Percentiles rank a stretch among this genome's conserved stretches.
Evolutionary conservation across 2,888 invertebrate genomes (phyloP).

Genomic region (Phaonia tiefii): DNA sequence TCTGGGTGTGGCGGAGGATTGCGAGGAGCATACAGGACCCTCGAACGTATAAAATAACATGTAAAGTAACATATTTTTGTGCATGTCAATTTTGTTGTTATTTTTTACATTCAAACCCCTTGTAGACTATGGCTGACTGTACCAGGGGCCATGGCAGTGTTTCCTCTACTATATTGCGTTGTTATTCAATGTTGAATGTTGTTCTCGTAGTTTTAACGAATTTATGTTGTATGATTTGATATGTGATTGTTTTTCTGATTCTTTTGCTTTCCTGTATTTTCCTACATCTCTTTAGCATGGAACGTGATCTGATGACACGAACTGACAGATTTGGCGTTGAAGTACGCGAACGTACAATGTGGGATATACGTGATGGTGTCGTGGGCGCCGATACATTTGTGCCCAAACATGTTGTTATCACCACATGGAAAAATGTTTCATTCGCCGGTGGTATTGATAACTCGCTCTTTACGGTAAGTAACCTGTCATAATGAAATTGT

Average conservation of each 20-base stretch:
- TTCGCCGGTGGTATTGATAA: slow-evolving; percentile 93
- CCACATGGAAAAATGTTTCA: slow-evolving; percentile 98
- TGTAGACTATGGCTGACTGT: background rate
- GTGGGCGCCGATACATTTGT: slow-evolving; percentile 94
- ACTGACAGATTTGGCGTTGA: slow-evolving; percentile 92
- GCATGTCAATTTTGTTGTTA: slow-evolving; percentile 30
- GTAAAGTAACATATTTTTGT: slow-evolving; percentile 9
- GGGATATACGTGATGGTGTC: slow-evolving; percentile 94
- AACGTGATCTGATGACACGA: slow-evolving; percentile 86
- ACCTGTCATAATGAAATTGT: slow-evolving; percentile 2
- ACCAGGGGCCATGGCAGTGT: background rate
- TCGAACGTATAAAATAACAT: background rate
- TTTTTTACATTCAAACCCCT: no score
- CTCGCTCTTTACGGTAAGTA: slow-evolving; percentile 85
- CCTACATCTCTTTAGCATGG: slow-evolving; percentile 81
- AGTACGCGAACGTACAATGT: slow-evolving; percentile 90
- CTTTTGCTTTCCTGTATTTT: slow-evolving; percentile 15
- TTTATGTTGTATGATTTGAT: slow-evolving; percentile 23
- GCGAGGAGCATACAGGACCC: background rate
- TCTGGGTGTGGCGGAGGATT: background rate
- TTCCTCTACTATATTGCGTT: no score
- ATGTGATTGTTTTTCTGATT: background rate
- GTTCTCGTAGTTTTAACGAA: background rate
- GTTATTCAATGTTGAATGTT: slow-evolving; percentile 28
- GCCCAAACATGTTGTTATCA: slow-evolving; percentile 93